Evolutionary conservation across 2,888 invertebrate species (phyloP).

Genomic region (Drosophila kokeensis): DNA sequence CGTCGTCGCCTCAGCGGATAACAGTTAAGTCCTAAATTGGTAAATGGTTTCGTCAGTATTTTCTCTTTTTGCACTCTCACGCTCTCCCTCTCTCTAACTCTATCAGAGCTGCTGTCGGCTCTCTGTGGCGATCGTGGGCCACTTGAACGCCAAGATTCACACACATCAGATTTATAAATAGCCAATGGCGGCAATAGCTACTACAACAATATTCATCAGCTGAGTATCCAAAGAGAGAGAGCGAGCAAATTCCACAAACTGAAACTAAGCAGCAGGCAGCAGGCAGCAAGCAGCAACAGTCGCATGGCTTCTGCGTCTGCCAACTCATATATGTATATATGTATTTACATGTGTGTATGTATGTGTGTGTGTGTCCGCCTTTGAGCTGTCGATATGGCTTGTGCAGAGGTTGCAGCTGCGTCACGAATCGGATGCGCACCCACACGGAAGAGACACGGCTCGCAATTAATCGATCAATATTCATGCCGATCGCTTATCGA

Average conservation of each 20-base stretch:
- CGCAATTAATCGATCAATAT: slow-evolving; percentile 19
- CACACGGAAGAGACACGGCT: slow-evolving; percentile 27
- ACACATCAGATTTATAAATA: slow-evolving; percentile 79
- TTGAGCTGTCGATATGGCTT: slow-evolving; percentile 41
- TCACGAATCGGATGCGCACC: slow-evolving; percentile 34
- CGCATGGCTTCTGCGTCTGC: slow-evolving; percentile 68
- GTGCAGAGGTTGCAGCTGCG: slow-evolving; percentile 27
- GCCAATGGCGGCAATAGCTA: slow-evolving; percentile 49
- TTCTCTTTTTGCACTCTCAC: slow-evolving; percentile 5
- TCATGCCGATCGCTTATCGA: slow-evolving; percentile 26
- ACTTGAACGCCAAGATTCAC: slow-evolving; percentile 58
- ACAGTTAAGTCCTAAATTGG: slow-evolving; percentile 70
- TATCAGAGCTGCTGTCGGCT: slow-evolving; percentile 16
- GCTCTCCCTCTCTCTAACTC: slow-evolving; percentile 6
- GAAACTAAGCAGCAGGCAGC: slow-evolving; percentile 20
- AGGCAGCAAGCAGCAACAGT: slow-evolving; percentile 34
- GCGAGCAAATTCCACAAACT: slow-evolving; percentile 53
- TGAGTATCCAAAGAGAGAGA: slow-evolving; percentile 44
- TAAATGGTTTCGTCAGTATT: slow-evolving; percentile 41
- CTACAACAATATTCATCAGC: slow-evolving; percentile 44
- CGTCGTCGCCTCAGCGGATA: slow-evolving; percentile 37
- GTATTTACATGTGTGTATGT: background rate
- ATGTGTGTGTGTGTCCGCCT: slow-evolving; percentile 12
- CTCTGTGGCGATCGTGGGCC: slow-evolving; percentile 50
- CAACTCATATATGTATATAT: slow-evolving; percentile 37